phyloP scores from a whole-genome alignment of 2,888 invertebrate species.

The Beris chalybata region DNA sequence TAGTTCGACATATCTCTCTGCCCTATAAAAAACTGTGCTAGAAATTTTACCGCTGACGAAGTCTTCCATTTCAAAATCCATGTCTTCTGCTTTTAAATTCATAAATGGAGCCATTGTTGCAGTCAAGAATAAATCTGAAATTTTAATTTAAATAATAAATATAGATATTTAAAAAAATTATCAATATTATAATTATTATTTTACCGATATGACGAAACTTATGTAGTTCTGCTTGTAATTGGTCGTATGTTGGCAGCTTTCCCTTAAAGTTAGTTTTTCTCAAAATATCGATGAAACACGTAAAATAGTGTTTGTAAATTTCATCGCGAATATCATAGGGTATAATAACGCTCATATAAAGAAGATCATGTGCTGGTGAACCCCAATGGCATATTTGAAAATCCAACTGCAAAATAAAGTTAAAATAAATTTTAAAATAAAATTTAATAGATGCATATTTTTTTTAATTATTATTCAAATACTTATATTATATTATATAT shows the following conservation, averaged over 20 bases:
- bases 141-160: not conserved
- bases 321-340: not conserved
- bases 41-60: constrained; percentile 1
- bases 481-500: no score
- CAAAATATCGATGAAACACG: constrained; percentile 4
- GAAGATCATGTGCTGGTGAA: constrained; percentile 17
- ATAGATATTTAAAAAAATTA: no score
- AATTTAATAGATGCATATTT: no score
- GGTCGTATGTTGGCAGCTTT: not conserved
- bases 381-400: constrained; percentile 19
- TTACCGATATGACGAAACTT: constrained; percentile 9
- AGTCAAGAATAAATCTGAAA: constrained; percentile 11
- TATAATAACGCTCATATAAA: not conserved
- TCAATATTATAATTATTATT: not conserved
- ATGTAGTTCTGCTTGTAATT: constrained; percentile 5
- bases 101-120: constrained; percentile 10
- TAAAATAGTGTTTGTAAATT: constrained; percentile 5
- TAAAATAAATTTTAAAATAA: no score
- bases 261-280: not conserved
- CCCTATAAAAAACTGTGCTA: not conserved
- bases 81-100: not conserved
- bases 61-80: constrained; percentile 9
- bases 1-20: constrained; percentile 6
- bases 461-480: no score
- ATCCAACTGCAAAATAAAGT: constrained; percentile 6